Conservation (phyloP, 2,888 invertebrate genomes). For the Carabus problematicus region DNA sequence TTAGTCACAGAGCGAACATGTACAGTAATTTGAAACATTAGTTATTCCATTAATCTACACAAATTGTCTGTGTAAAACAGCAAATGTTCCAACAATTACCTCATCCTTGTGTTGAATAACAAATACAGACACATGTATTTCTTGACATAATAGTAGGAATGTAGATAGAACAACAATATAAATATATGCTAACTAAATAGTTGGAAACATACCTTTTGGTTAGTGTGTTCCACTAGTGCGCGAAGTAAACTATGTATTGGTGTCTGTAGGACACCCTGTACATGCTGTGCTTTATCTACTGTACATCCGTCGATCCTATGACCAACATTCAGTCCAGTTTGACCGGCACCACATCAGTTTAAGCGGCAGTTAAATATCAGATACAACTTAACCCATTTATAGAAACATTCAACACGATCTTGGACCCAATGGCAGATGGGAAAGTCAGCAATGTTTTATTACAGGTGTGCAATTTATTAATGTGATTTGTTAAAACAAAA, state of each 20-base stretch:
- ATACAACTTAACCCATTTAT: constrained; percentile 13
- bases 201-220: constrained; percentile 4
- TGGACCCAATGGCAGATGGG: not conserved
- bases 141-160: too few species aligned
- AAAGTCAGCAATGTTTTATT: too few species aligned
- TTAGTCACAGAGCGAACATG: too few species aligned
- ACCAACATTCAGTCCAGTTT: constrained; percentile 7
- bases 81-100: too few species aligned
- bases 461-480: too few species aligned
- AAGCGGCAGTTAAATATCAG: not conserved
- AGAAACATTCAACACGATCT: constrained; percentile 1
- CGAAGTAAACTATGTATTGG: constrained; percentile 3
- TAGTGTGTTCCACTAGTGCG: not conserved
- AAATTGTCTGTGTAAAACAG: too few species aligned
- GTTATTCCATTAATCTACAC: too few species aligned
- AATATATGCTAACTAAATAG: not conserved
- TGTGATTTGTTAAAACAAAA: too few species aligned
- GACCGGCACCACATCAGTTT: constrained; percentile 1
- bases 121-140: too few species aligned
- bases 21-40: too few species aligned
- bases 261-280: constrained; percentile 9
- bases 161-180: too few species aligned
- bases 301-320: constrained; percentile 5
- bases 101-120: too few species aligned
- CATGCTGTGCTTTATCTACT: not conserved